phyloP scores from a whole-genome alignment of 2,888 invertebrate genomes.

The Branchipolynoe longqiensis region DNA sequence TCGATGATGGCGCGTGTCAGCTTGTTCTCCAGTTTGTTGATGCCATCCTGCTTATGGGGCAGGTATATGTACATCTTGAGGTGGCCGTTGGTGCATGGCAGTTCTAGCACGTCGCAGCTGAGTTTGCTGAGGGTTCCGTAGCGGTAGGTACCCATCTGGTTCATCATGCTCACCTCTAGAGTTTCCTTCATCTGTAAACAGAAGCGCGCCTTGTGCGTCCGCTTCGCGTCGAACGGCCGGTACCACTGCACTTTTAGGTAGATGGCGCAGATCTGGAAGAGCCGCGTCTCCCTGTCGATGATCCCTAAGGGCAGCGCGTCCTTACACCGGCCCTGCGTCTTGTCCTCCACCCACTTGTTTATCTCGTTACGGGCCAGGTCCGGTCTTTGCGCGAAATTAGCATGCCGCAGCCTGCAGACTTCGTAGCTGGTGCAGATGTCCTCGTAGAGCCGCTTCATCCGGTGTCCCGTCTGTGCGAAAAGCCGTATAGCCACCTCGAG shows the following conservation, averaged over 20 bases:
- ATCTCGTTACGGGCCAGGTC: constrained; percentile 69
- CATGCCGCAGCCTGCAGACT: constrained; percentile 66
- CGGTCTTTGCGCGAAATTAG: constrained; percentile 62
- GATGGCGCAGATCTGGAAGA: constrained; percentile 66
- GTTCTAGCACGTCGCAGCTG: constrained; percentile 67
- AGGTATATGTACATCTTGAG: constrained; percentile 66
- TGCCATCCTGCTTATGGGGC: constrained; percentile 67
- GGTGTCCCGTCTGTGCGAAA: constrained; percentile 65
- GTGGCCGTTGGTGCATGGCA: constrained; percentile 67
- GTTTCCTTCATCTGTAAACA: constrained; percentile 66
- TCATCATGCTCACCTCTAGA: constrained; percentile 68
- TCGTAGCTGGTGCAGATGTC: constrained; percentile 66
- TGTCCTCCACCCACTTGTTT: constrained; percentile 69
- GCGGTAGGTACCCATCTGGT: constrained; percentile 65
- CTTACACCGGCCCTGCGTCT: constrained; percentile 67
- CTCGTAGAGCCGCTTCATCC: constrained; percentile 65
- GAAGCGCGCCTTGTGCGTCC: constrained; percentile 65
- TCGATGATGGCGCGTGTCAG: constrained; percentile 66
- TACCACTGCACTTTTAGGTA: constrained; percentile 67
- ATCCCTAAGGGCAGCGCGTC: constrained; percentile 68
- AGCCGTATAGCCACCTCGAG: constrained; percentile 67
- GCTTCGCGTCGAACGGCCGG: constrained; percentile 67
- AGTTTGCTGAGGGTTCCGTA: constrained; percentile 63
- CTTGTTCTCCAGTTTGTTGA: constrained; percentile 67
- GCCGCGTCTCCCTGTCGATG: constrained; percentile 66